Conservation (phyloP, 2,113 vertebrate species). For the Salvelinus fontinalis region DNA sequence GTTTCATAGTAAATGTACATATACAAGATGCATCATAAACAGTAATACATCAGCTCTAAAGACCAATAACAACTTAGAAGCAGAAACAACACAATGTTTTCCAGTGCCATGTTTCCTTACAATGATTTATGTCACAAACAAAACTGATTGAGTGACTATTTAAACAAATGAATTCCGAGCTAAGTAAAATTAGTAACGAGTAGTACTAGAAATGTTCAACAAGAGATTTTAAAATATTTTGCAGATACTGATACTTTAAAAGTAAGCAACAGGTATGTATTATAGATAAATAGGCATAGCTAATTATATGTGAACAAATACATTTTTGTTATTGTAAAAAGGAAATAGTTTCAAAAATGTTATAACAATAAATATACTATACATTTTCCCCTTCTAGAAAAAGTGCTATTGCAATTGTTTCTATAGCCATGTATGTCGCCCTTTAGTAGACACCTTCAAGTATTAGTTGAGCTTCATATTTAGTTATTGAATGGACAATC, state of each 20-base stretch:
- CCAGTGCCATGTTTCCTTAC: not conserved
- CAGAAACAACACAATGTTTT: not conserved
- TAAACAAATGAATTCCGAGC: no score
- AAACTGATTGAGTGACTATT: not conserved
- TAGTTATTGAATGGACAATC: not conserved
- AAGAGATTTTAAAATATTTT: not conserved
- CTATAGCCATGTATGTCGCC: constrained; percentile 23
- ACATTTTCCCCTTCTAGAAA: constrained; percentile 28
- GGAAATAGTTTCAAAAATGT: constrained; percentile 10
- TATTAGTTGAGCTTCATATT: constrained; percentile 6
- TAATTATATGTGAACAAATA: not conserved
- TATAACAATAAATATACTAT: constrained; percentile 25
- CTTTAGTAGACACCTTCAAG: constrained; percentile 28
- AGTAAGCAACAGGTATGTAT: not conserved
- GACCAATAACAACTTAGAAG: not conserved
- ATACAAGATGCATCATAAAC: constrained; percentile 16
- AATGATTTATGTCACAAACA: not conserved
- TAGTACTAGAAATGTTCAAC: not conserved
- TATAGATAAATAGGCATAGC: not conserved
- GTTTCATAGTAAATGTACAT: constrained; percentile 18
- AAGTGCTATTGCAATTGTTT: constrained; percentile 55
- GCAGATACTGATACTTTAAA: not conserved
- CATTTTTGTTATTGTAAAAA: constrained; percentile 16
- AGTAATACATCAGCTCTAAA: not conserved
- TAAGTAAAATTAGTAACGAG: not conserved